A percentile compares a stretch with the other conserved stretches of the same genome.
These are phyloP conservation scores for Chironomus tentans DNA, from an alignment of 2,888 invertebrate species.

Conservation along the genomic window DNA sequence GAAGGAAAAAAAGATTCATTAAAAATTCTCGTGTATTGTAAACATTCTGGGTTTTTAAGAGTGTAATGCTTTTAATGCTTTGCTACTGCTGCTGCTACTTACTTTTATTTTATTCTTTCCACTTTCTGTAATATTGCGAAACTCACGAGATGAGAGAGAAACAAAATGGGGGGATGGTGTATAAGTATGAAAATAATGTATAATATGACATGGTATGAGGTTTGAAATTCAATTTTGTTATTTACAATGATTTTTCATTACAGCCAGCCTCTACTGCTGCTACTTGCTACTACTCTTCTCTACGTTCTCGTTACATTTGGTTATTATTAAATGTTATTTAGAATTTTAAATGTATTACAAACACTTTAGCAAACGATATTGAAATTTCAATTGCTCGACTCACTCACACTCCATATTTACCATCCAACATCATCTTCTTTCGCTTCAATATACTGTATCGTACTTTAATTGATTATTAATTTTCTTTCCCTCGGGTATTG, in stretches of 20 bases:
- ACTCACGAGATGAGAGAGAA: not conserved
- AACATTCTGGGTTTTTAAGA: slow-evolving; percentile 15
- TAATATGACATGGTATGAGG: too few relatives aligned
- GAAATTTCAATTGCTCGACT: not conserved
- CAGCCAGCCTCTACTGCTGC: not conserved
- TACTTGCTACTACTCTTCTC: not conserved
- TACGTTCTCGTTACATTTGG: not conserved
- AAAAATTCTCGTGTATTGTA: slow-evolving; percentile 14
- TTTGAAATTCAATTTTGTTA: slow-evolving; percentile 1
- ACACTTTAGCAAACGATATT: slow-evolving; percentile 2
- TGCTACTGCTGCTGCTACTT: not conserved
- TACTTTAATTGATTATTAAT: slow-evolving; percentile 25
- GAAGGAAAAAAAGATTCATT: slow-evolving; percentile 20
- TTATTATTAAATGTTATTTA: slow-evolving; percentile 21
- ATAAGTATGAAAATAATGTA: not conserved
- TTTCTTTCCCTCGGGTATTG: slow-evolving; percentile 18
- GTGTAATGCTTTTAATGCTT: slow-evolving; percentile 4
- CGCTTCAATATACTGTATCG: too few relatives aligned
- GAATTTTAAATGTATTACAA: slow-evolving; percentile 14
- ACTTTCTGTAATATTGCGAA: too few relatives aligned
- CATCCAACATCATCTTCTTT: too few relatives aligned
- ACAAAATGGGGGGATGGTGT: not conserved
- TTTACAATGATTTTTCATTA: slow-evolving; percentile 14
- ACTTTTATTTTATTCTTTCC: too few relatives aligned
- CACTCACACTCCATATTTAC: not conserved